phyloP scores from a whole-genome alignment of 2,113 vertebrate genomes.

The Phodopus roborovskii region DNA sequence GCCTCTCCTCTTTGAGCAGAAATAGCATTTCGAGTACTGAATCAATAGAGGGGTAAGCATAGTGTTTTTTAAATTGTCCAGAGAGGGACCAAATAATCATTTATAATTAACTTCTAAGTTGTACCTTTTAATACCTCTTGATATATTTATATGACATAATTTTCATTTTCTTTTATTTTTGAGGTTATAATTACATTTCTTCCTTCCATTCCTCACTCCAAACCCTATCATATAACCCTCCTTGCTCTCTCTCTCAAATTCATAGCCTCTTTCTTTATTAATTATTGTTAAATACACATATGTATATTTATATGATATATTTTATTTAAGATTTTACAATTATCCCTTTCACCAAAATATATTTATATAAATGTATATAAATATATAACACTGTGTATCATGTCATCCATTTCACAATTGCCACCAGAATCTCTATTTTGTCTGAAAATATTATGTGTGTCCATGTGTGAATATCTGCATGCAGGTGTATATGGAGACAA shows the following conservation, averaged over 20 bases:
- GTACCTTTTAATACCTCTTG: not conserved
- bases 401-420: not conserved
- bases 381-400: not conserved
- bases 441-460: not conserved
- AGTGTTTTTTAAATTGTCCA: not conserved
- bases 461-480: no score
- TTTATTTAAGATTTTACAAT: not conserved
- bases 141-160: not conserved
- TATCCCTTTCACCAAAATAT: not conserved
- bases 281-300: not conserved
- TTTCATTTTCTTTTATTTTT: not conserved
- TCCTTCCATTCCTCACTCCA: not conserved
- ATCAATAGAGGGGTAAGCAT: not conserved
- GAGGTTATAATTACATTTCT: not conserved
- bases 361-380: no score
- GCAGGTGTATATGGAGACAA: not conserved
- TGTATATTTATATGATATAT: not conserved
- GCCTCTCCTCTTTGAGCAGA: not conserved
- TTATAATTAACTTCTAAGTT: not conserved
- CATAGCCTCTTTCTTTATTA: not conserved
- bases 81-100: not conserved
- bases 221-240: no score
- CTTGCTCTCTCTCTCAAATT: not conserved
- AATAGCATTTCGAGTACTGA: not conserved
- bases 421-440: not conserved